These are phyloP conservation scores for Phocoena phocoena DNA, from an alignment of 2,113 vertebrate genomes.

Conservation along the genomic window DNA sequence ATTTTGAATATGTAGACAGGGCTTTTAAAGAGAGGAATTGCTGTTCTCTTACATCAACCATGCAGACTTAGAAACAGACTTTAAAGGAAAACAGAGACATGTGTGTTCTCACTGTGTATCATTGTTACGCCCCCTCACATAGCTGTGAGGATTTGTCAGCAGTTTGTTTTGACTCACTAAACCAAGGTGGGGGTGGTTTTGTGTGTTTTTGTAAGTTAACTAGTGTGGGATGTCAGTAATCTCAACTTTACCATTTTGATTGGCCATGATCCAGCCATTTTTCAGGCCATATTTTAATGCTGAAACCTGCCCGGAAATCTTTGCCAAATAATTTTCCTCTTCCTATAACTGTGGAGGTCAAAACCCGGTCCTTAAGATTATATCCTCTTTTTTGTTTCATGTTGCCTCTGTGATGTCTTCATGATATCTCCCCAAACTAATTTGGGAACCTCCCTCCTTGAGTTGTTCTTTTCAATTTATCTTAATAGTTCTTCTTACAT, in stretches of 20 bases:
- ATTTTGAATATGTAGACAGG: constrained; percentile 66
- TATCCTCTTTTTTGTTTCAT: neutral
- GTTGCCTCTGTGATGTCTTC: neutral
- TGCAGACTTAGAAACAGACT: constrained; percentile 62
- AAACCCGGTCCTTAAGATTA: neutral
- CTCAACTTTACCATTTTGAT: constrained; percentile 55
- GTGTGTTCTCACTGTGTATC: constrained; percentile 58
- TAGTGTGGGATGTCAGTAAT: constrained; percentile 68
- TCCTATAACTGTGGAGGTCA: neutral
- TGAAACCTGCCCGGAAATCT: constrained; percentile 50
- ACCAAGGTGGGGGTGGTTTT: constrained; percentile 67
- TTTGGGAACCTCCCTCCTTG: neutral
- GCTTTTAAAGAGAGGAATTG: constrained; percentile 78
- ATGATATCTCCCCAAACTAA: neutral
- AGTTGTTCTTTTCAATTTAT: neutral
- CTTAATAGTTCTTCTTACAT: neutral
- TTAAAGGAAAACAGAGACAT: constrained; percentile 68
- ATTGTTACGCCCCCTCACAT: constrained; percentile 62
- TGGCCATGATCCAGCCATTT: constrained; percentile 47
- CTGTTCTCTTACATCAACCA: constrained; percentile 80
- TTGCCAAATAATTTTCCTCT: neutral
- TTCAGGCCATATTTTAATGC: neutral
- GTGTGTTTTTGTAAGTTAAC: constrained; percentile 69
- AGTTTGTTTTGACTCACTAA: constrained; percentile 75
- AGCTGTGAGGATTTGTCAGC: constrained; percentile 66